Conservation (phyloP, 2,797 vertebrate species). For the Botia kubotai region DNA sequence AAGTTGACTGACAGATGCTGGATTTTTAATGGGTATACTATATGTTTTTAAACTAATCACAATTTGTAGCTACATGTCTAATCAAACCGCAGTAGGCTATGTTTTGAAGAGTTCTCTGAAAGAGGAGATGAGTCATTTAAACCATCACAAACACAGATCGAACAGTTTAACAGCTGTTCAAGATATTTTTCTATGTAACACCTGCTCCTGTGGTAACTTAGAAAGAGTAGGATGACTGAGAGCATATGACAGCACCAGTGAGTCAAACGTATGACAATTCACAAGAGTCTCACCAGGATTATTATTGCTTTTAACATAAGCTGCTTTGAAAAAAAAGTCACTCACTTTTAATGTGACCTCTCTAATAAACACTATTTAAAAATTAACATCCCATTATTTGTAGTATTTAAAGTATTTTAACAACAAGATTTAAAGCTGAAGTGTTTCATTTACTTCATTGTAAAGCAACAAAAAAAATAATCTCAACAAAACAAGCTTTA, state of each 20-base stretch:
- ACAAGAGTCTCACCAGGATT: neutral
- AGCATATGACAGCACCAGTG: neutral
- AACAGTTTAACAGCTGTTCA: conserved; percentile 9
- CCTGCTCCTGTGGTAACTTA: neutral
- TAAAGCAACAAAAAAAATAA: neutral
- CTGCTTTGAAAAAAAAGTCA: too few species aligned
- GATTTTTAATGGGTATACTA: neutral
- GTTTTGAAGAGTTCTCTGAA: neutral
- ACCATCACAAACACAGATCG: neutral
- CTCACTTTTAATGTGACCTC: too few species aligned
- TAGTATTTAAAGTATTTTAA: too few species aligned
- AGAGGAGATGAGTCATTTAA: conserved; percentile 12
- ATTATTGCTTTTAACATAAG: neutral
- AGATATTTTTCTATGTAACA: conserved; percentile 10
- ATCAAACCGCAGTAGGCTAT: neutral
- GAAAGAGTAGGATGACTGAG: conserved; percentile 1
- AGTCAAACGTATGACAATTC: neutral
- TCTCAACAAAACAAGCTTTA: neutral
- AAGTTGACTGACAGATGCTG: neutral
- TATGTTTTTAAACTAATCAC: neutral
- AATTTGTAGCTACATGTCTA: neutral
- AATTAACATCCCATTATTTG: too few species aligned
- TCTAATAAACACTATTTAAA: too few species aligned
- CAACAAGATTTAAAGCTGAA: too few species aligned
- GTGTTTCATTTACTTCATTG: neutral